phyloP scores from a whole-genome alignment of 2,888 invertebrate genomes.

The Cryptus armator region DNA sequence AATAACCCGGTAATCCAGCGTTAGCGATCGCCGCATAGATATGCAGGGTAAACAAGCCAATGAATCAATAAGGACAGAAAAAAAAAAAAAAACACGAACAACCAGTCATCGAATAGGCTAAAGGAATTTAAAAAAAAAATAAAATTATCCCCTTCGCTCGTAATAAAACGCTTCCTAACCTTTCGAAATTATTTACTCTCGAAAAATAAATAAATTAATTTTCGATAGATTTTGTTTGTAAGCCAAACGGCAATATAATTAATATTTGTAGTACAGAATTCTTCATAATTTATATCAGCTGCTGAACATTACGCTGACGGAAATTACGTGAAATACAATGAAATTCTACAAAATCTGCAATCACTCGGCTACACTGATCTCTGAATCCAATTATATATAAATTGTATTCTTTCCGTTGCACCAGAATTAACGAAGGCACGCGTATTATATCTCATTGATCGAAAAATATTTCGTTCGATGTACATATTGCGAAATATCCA shows the following conservation, averaged over 20 bases:
- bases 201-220: constrained; percentile 6
- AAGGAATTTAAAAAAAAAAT: background rate
- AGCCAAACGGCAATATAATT: background rate
- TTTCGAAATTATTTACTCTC: background rate
- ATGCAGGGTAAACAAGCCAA: constrained; percentile 8
- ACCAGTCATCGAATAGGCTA: background rate
- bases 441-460: background rate
- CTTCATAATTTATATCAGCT: background rate
- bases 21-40: constrained; percentile 63
- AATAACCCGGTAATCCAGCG: constrained; percentile 80
- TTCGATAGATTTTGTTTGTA: background rate
- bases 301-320: background rate
- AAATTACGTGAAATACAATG: background rate
- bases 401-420: background rate
- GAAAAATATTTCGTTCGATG: background rate
- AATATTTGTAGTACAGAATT: background rate
- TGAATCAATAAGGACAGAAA: constrained; percentile 11
- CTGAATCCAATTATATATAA: background rate
- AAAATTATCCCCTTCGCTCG: background rate
- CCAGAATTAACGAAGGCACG: background rate
- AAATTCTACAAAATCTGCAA: background rate
- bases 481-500: background rate
- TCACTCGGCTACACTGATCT: background rate
- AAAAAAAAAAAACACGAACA: background rate
- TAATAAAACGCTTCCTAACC: background rate